Evolutionary conservation across 2,888 invertebrate species (phyloP).

Genomic region (Tridacna crocea): DNA sequence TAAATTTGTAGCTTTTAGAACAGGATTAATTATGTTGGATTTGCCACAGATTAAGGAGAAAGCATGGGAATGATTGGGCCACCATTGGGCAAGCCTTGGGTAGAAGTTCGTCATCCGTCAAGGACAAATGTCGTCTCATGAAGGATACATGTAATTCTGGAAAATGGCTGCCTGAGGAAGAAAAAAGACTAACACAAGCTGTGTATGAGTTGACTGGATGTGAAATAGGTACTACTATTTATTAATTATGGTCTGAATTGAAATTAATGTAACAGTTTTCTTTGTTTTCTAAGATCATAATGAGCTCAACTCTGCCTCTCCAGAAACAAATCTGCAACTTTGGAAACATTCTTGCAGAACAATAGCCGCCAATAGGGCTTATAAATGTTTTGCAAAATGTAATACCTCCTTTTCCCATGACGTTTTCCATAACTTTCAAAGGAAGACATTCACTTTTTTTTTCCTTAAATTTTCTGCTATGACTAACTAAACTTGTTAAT

Average conservation of each 20-base stretch:
- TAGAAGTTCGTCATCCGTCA: conserved; percentile 85
- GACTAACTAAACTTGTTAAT: too few relatives aligned
- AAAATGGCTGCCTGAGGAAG: conserved; percentile 85
- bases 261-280: neutral
- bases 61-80: conserved; percentile 85
- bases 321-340: too few relatives aligned
- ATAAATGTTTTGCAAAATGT: too few relatives aligned
- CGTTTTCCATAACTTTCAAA: too few relatives aligned
- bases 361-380: too few relatives aligned
- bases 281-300: neutral
- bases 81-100: conserved; percentile 84
- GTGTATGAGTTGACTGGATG: conserved; percentile 84
- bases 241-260: neutral
- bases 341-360: too few relatives aligned
- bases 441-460: too few relatives aligned
- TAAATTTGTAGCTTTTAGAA: too few relatives aligned
- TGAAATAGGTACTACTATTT: conserved; percentile 75
- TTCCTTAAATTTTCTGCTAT: too few relatives aligned
- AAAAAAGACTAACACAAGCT: conserved; percentile 83
- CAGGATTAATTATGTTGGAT: too few relatives aligned
- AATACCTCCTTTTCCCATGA: too few relatives aligned
- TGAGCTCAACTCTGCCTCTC: too few relatives aligned
- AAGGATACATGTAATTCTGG: conserved; percentile 85
- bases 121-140: conserved; percentile 85
- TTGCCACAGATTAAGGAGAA: conserved; percentile 80